Evolutionary conservation across 2,797 vertebrate genomes (phyloP).

Genomic region (Bovichtus variegatus): DNA sequence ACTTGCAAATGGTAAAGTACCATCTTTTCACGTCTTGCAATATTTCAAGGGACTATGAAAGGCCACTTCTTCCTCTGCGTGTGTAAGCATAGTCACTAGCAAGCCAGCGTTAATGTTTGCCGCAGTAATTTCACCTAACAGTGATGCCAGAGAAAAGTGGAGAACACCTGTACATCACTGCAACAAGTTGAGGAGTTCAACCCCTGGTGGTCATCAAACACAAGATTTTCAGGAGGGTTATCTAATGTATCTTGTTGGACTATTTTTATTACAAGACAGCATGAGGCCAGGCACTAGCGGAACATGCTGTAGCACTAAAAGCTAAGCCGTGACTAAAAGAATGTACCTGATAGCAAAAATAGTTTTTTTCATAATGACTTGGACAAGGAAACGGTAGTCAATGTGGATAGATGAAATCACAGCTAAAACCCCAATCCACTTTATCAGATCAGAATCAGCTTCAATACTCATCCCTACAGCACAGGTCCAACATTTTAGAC

Average conservation of each 20-base stretch:
- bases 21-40: background rate
- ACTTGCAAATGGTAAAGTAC: background rate
- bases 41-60: background rate
- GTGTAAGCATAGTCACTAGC: background rate
- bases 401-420: background rate
- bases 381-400: background rate
- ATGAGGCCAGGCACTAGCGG: no score
- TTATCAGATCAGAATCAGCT: background rate
- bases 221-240: no score
- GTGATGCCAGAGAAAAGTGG: no score
- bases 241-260: no score
- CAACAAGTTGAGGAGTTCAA: background rate
- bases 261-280: no score
- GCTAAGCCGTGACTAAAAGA: background rate
- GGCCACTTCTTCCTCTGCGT: background rate
- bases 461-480: background rate
- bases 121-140: no score
- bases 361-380: background rate
- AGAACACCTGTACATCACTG: background rate
- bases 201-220: background rate
- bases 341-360: background rate
- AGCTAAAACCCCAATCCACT: background rate
- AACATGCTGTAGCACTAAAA: background rate
- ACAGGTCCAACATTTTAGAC: background rate
- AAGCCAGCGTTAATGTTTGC: background rate